Percentiles rank a stretch among this genome's conserved stretches.
These are phyloP conservation scores for Ceratina australensis DNA, from an alignment of 1,140 invertebrate genomes.

Conservation along the genomic window DNA sequence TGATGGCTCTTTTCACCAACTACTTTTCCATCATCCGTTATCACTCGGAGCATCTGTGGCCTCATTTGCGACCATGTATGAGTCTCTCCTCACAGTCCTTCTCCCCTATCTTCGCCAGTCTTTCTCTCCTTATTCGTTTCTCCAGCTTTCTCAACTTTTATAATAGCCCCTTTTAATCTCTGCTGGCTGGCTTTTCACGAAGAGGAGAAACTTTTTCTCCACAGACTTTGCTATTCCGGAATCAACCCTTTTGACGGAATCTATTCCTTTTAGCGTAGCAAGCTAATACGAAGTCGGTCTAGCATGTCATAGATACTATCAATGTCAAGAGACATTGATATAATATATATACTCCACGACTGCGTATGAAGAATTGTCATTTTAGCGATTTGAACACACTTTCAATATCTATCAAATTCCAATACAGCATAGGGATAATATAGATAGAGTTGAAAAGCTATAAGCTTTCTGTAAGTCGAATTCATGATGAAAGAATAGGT, in stretches of 20 bases:
- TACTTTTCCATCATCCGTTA: conserved; percentile 73
- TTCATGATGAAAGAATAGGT: too few species aligned
- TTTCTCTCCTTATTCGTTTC: conserved; percentile 46
- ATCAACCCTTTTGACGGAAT: neutral
- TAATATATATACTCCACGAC: too few species aligned
- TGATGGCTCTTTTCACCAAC: conserved; percentile 72
- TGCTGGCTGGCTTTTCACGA: conserved; percentile 20
- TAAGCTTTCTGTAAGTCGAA: too few species aligned
- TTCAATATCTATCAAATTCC: too few species aligned
- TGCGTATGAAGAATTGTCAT: too few species aligned
- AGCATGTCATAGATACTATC: too few species aligned
- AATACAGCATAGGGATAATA: too few species aligned
- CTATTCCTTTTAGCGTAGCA: too few species aligned
- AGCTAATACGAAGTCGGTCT: neutral
- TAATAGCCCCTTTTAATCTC: conserved; percentile 40
- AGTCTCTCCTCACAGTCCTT: conserved; percentile 45
- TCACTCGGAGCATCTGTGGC: conserved; percentile 69
- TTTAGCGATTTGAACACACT: too few species aligned
- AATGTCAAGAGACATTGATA: too few species aligned
- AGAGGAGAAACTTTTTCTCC: conserved; percentile 23
- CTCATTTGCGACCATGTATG: conserved; percentile 72
- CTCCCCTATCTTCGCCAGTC: neutral
- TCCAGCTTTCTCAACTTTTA: conserved; percentile 31
- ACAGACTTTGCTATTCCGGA: neutral
- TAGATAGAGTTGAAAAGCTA: too few species aligned